These are phyloP conservation scores for Phylloscopus trochilus DNA, from an alignment of 2,113 vertebrate genomes.

Conservation along the genomic window DNA sequence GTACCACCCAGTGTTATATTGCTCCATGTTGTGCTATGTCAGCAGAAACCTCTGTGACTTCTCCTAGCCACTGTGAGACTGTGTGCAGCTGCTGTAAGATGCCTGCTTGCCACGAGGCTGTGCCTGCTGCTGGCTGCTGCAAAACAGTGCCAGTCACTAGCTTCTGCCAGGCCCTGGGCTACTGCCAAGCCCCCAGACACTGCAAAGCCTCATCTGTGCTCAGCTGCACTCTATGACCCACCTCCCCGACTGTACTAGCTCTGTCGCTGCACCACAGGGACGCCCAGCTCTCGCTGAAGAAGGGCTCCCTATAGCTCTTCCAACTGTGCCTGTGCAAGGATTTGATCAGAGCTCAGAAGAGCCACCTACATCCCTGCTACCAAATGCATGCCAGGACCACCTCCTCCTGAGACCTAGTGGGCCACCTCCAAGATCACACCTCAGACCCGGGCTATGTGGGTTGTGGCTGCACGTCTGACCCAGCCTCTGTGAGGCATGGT, in stretches of 20 bases:
- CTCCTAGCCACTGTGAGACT: not conserved
- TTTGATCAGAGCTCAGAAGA: not conserved
- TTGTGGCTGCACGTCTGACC: no score
- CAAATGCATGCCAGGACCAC: not conserved
- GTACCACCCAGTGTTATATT: not conserved
- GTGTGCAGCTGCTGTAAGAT: not conserved
- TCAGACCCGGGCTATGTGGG: not conserved
- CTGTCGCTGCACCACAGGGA: not conserved
- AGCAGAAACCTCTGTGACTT: not conserved
- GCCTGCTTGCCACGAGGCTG: not conserved
- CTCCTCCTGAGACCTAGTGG: not conserved
- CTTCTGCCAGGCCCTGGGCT: not conserved
- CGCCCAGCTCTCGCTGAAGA: not conserved
- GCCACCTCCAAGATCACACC: not conserved
- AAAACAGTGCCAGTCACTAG: not conserved
- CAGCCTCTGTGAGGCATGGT: no score
- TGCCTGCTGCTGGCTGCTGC: not conserved
- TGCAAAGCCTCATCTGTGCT: not conserved
- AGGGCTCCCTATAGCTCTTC: not conserved
- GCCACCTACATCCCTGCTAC: not conserved
- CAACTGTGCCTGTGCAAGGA: not conserved
- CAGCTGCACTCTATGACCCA: not conserved
- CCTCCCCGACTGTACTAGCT: not conserved
- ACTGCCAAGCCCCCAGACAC: not conserved
- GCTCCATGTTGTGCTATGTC: not conserved